Evolutionary conservation across 2,888 invertebrate species (phyloP), one percentile per base, ranked within the genome.

Genomic region (Allygus modestus): DNA sequence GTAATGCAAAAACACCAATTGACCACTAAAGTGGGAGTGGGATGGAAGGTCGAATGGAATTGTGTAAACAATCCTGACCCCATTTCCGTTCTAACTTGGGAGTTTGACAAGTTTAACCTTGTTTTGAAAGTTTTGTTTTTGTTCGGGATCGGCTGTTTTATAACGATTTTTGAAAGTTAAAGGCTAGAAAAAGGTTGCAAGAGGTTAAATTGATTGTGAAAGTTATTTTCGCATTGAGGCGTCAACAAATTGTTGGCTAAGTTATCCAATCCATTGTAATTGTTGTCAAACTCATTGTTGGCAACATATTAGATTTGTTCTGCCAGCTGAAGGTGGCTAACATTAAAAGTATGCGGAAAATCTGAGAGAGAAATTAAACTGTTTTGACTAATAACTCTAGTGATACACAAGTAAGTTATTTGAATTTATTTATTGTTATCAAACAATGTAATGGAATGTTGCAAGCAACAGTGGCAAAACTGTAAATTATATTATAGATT

Each of bases 11-110:
- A 7, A 17, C 1, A 33, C 1, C 20, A 1, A n/a, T n/a, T n/a
- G n/a, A n/a, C n/a, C n/a, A n/a, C n/a, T n/a, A n/a, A n/a, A n/a
- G n/a, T n/a, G n/a, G n/a, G n/a, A n/a, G n/a, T n/a, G n/a, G n/a
- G n/a, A n/a, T 1, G 37, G 43, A 73, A 73, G 73, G 73, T 73
- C 73, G 15, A 73, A n/a, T n/a, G n/a, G n/a, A n/a, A 43, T 37
- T 73, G 73, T 73, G 73, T 73, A 73, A 73, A 73, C 73, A 73
- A 73, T 41, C 20, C 37, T 73, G 41, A 73, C 73, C 73, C 41
- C 1, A 73, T 73, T 73, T 73, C 73, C 65, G 26, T 73, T 73
- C 41, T n/a, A 11, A 41, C 9, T 23, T 28, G 12, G 15, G 33
- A 4, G n/a, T n/a, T n/a, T n/a, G n/a, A n/a, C n/a, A n/a, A n/a